These are phyloP conservation scores for Myiopsitta monachus DNA, from an alignment of 2,113 vertebrate species.

Conservation along the genomic window DNA sequence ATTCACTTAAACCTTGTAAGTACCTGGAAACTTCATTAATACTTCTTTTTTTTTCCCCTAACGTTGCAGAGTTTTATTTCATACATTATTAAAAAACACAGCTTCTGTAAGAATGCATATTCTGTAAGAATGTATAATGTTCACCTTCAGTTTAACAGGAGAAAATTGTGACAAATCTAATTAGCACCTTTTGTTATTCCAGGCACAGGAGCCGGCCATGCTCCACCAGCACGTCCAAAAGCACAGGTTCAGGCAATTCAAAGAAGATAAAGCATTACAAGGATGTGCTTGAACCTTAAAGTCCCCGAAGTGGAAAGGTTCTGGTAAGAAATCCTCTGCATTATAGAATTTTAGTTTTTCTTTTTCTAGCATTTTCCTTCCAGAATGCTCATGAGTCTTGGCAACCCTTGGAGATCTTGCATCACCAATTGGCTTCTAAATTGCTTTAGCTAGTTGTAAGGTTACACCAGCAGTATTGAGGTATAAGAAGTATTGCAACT, in stretches of 20 bases:
- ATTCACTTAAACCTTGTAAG: not conserved
- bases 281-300: not conserved
- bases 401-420: not conserved
- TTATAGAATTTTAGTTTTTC: not conserved
- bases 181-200: not conserved
- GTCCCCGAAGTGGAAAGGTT: not conserved
- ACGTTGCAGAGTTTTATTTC: not conserved
- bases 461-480: not conserved
- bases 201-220: not conserved
- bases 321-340: not conserved
- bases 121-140: not conserved
- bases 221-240: not conserved
- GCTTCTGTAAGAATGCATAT: not conserved
- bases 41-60: not conserved
- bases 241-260: not conserved
- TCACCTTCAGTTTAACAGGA: not conserved
- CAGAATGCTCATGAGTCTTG: not conserved
- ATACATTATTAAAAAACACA: fast-evolving
- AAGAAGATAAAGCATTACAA: not conserved
- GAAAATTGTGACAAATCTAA: not conserved
- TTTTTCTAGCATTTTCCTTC: not conserved
- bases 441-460: not conserved
- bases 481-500: not conserved
- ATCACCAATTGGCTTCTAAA: not conserved
- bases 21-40: not conserved